These are phyloP conservation scores for Melanotaenia boesemani DNA, from an alignment of 2,797 vertebrate species.

Conservation along the genomic window DNA sequence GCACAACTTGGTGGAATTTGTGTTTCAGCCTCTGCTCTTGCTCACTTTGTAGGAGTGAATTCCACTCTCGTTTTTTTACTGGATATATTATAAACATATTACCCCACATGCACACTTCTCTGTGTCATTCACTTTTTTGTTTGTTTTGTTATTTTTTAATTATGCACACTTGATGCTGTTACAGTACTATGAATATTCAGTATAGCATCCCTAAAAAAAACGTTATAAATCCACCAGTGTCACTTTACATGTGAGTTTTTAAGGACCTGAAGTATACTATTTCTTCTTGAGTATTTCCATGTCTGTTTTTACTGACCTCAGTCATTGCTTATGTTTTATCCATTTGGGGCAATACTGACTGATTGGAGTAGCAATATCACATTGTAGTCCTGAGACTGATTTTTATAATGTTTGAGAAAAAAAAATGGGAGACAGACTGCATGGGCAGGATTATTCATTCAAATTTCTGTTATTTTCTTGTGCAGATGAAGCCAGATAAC, in stretches of 20 bases:
- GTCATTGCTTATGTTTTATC: constrained; percentile 54
- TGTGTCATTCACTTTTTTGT: constrained; percentile 61
- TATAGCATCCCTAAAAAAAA: constrained; percentile 50
- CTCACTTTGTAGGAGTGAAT: constrained; percentile 86
- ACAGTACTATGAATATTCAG: constrained; percentile 83
- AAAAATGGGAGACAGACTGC: constrained; percentile 20
- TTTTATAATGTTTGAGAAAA: constrained; percentile 19
- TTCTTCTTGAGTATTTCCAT: constrained; percentile 47
- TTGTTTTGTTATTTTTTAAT: constrained; percentile 59
- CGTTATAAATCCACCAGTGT: constrained; percentile 65
- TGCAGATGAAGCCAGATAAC: constrained; percentile 17
- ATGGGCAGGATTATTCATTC: constrained; percentile 45
- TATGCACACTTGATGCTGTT: constrained; percentile 83
- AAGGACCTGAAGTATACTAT: constrained; percentile 53
- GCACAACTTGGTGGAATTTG: constrained; percentile 87
- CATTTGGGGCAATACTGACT: constrained; percentile 59
- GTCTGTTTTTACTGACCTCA: constrained; percentile 59
- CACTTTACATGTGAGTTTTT: constrained; percentile 54
- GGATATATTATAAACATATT: constrained; percentile 70
- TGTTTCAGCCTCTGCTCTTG: constrained; percentile 87
- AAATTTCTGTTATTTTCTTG: constrained; percentile 38
- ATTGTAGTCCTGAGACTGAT: constrained; percentile 30
- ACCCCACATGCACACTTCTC: constrained; percentile 39
- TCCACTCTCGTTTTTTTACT: constrained; percentile 74
- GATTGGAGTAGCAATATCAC: constrained; percentile 66